A percentile compares a stretch with the other conserved stretches of the same genome.
phyloP scores from a whole-genome alignment of 2,797 vertebrate genomes.

The Cetoscarus ocellatus region DNA sequence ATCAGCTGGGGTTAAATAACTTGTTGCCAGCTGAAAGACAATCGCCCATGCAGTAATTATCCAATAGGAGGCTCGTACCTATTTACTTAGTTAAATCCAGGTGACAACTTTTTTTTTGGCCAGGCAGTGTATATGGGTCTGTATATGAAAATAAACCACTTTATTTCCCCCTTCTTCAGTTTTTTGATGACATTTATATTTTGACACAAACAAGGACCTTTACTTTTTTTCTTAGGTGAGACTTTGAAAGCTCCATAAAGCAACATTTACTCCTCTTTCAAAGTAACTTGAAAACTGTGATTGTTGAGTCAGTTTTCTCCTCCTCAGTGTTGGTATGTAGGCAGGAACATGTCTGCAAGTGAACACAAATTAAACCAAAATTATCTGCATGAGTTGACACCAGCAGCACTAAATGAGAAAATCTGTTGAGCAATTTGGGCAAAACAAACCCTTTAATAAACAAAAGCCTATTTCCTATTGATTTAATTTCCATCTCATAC shows the following conservation, averaged over 20 bases:
- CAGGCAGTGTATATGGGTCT: too few species aligned
- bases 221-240: not conserved
- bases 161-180: too few species aligned
- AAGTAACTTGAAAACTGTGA: not conserved
- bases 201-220: too few species aligned
- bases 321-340: not conserved
- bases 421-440: slow-evolving; percentile 11
- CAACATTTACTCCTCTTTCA: too few species aligned
- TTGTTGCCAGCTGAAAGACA: too few species aligned
- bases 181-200: too few species aligned
- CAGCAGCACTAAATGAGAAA: slow-evolving; percentile 6
- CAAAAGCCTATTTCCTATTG: not conserved
- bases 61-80: too few species aligned
- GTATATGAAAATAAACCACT: too few species aligned
- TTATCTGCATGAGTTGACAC: not conserved
- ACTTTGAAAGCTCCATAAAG: not conserved
- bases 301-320: not conserved
- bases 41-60: too few species aligned
- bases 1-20: too few species aligned
- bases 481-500: slow-evolving; percentile 1
- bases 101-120: too few species aligned
- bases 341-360: not conserved
- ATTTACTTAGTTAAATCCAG: too few species aligned
- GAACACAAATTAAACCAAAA: slow-evolving; percentile 8
- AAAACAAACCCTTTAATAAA: slow-evolving; percentile 12